These are phyloP conservation scores for Apteryx owenii DNA, from an alignment of 2,113 vertebrate genomes.

Conservation along the genomic window DNA sequence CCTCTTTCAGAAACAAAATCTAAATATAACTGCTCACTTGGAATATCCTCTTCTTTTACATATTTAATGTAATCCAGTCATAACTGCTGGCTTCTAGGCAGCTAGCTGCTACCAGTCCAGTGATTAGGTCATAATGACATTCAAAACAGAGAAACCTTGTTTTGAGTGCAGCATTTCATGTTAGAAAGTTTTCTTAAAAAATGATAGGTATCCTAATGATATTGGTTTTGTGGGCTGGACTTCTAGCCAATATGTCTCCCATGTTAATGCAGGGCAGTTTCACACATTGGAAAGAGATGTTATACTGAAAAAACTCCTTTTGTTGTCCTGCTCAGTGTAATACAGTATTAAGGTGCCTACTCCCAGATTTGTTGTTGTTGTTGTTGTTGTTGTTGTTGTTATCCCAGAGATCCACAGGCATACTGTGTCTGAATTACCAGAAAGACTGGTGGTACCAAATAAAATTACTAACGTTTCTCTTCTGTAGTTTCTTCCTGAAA, in stretches of 20 bases:
- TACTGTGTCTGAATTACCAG: neutral
- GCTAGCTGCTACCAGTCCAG: neutral
- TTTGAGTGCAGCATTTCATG: neutral
- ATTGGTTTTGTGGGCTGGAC: neutral
- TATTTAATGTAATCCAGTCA: neutral
- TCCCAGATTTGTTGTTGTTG: neutral
- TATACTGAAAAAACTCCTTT: neutral
- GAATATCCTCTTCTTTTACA: neutral
- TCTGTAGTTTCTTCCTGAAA: neutral
- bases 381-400: neutral
- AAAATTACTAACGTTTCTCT: neutral
- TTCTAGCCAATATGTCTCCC: neutral
- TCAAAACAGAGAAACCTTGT: neutral
- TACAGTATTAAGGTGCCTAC: neutral
- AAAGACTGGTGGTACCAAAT: neutral
- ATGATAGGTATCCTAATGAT: neutral
- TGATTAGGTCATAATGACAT: neutral
- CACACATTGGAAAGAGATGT: neutral
- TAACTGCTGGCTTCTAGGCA: neutral
- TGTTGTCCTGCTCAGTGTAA: neutral
- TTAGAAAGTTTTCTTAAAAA: conserved; percentile 1
- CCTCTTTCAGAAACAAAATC: neutral
- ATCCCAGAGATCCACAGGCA: neutral
- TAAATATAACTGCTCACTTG: neutral
- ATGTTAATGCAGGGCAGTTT: neutral